Conservation (phyloP, 2,113 vertebrate genomes). For the Sylvia atricapilla region DNA sequence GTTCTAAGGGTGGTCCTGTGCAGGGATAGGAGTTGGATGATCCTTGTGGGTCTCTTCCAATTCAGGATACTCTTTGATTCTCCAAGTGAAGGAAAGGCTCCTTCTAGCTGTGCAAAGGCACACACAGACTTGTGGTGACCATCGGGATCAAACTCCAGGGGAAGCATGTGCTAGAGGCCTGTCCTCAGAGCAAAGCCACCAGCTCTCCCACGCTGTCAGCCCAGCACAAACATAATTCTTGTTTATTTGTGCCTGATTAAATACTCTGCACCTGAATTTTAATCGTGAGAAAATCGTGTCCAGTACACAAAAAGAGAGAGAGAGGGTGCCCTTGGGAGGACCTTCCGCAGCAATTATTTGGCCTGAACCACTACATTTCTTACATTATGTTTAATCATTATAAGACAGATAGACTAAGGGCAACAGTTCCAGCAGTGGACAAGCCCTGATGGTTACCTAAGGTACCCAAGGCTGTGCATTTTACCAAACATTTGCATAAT, state of each 20-base stretch:
- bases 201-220: background rate
- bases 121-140: accelerated
- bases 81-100: background rate
- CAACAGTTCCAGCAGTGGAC: conserved; percentile 7
- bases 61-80: background rate
- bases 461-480: conserved; percentile 6
- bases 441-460: conserved; percentile 25
- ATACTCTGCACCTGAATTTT: conserved; percentile 37
- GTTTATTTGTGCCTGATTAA: conserved; percentile 13
- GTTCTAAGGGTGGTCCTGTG: background rate
- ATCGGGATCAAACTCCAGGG: background rate
- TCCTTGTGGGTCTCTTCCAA: background rate
- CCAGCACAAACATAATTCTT: background rate
- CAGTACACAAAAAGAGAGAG: background rate
- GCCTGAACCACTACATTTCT: conserved; percentile 16
- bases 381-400: conserved; percentile 63
- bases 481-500: conserved; percentile 11
- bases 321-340: conserved; percentile 39
- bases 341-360: conserved; percentile 39
- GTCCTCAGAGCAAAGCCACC: background rate
- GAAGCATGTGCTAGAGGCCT: background rate
- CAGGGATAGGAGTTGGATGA: no score
- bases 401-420: background rate
- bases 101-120: background rate
- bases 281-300: conserved; percentile 45